phyloP scores from a whole-genome alignment of 2,888 invertebrate species.

The Protonemura montana region DNA sequence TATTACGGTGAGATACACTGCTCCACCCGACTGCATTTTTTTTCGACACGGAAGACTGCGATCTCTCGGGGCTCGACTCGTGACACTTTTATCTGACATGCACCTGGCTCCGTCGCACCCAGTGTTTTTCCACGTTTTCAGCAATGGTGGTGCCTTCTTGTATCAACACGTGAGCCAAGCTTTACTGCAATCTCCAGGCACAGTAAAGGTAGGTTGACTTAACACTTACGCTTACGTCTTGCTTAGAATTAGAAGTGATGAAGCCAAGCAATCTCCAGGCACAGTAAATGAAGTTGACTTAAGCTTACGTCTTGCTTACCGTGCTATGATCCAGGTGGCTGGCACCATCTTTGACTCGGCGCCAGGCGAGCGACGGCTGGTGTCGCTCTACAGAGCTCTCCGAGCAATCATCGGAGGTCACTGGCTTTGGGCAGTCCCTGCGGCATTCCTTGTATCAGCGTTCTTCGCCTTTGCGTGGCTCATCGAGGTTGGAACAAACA shows the following conservation, averaged over 20 bases:
- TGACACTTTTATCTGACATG: slow-evolving; percentile 71
- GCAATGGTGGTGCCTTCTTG: slow-evolving; percentile 77
- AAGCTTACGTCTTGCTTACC: neutral
- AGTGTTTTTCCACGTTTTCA: slow-evolving; percentile 77
- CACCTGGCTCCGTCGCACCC: slow-evolving; percentile 72
- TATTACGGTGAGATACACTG: slow-evolving; percentile 75
- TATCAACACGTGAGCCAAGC: slow-evolving; percentile 73
- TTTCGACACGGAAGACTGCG: slow-evolving; percentile 69
- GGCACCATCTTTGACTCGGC: slow-evolving; percentile 78
- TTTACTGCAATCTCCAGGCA: slow-evolving; percentile 59
- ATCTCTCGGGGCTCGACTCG: slow-evolving; percentile 68
- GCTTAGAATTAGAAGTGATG: no score
- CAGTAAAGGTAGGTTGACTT: slow-evolving; percentile 61
- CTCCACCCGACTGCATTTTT: slow-evolving; percentile 72
- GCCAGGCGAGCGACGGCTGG: slow-evolving; percentile 69
- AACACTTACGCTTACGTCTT: neutral
- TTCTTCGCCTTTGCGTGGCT: slow-evolving; percentile 69
- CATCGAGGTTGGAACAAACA: slow-evolving; percentile 60
- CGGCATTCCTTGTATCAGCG: slow-evolving; percentile 64
- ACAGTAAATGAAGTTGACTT: slow-evolving; percentile 59
- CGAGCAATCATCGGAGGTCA: slow-evolving; percentile 68
- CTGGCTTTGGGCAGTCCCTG: slow-evolving; percentile 64
- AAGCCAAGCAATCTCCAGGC: slow-evolving; percentile 59
- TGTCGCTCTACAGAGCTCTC: slow-evolving; percentile 67
- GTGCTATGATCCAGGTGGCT: no score